Evolutionary conservation across 2,797 vertebrate genomes (phyloP).

Genomic region (Lycodopsis pacificus): DNA sequence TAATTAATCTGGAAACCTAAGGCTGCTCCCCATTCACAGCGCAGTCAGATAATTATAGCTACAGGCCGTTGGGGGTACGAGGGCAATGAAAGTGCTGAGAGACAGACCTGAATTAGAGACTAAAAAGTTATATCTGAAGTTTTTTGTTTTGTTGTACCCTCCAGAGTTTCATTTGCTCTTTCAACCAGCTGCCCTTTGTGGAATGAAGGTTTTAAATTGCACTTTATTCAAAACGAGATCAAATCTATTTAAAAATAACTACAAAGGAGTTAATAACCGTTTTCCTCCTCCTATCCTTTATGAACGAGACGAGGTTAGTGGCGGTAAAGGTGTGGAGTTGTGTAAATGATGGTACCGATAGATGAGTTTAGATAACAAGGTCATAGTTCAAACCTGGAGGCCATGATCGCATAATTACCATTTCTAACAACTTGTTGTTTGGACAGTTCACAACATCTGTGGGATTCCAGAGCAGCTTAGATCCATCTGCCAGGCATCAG

Average conservation of each 20-base stretch:
- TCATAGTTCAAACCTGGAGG: slow-evolving; percentile 66
- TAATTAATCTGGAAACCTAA: slow-evolving; percentile 78
- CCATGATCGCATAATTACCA: slow-evolving; percentile 36
- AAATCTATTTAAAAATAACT: background rate
- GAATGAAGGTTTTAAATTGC: background rate
- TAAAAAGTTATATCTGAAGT: slow-evolving; percentile 54
- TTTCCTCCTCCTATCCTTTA: background rate
- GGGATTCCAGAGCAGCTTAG: slow-evolving; percentile 42
- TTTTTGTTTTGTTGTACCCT: slow-evolving; percentile 37
- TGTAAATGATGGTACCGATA: slow-evolving; percentile 53
- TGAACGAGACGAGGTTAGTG: background rate
- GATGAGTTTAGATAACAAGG: slow-evolving; percentile 58
- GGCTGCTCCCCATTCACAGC: slow-evolving; percentile 62
- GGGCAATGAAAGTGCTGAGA: slow-evolving; percentile 69
- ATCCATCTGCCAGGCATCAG: slow-evolving; percentile 19
- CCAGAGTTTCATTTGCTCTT: slow-evolving; percentile 43
- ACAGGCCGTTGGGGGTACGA: slow-evolving; percentile 56
- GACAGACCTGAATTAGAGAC: slow-evolving; percentile 54
- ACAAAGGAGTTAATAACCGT: background rate
- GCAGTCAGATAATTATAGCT: slow-evolving; percentile 73
- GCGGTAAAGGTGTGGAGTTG: slow-evolving; percentile 14
- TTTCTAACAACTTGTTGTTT: slow-evolving; percentile 45
- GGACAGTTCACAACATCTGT: slow-evolving; percentile 39
- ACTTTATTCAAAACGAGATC: no score
- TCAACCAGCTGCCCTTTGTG: slow-evolving; percentile 24